Percentiles rank a stretch among this genome's conserved stretches.
These are phyloP conservation scores for Himalopsyche phryganea DNA, from an alignment of 1,140 invertebrate genomes.

Conservation along the genomic window DNA sequence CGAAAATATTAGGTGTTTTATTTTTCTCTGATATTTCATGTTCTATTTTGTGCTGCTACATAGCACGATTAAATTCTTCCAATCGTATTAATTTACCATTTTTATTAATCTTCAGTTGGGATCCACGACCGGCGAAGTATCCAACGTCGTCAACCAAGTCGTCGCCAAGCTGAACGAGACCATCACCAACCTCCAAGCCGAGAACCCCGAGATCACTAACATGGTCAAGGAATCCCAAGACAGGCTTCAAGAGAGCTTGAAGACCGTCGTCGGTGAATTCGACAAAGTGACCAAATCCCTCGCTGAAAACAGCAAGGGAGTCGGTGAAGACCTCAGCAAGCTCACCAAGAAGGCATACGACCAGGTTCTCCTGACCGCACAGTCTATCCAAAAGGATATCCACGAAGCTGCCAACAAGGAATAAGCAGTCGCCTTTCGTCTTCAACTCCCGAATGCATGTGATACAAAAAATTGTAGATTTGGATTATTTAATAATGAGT, in stretches of 20 bases:
- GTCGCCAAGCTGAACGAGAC: slow-evolving; percentile 31
- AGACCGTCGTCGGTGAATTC: slow-evolving; percentile 24
- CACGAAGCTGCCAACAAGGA: slow-evolving; percentile 27
- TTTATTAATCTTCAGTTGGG: slow-evolving; percentile 21
- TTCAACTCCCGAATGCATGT: too few relatives aligned
- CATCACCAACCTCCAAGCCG: slow-evolving; percentile 16
- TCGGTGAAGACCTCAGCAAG: slow-evolving; percentile 25
- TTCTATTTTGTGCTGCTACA: too few relatives aligned
- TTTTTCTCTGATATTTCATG: too few relatives aligned
- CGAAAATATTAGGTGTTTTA: too few relatives aligned
- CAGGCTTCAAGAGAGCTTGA: slow-evolving; percentile 22
- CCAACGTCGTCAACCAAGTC: slow-evolving; percentile 14
- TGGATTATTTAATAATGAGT: too few relatives aligned
- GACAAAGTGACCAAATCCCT: slow-evolving; percentile 25
- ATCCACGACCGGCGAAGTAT: slow-evolving; percentile 16
- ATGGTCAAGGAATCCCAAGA: slow-evolving; percentile 22
- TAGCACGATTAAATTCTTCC: too few relatives aligned
- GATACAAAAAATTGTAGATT: too few relatives aligned
- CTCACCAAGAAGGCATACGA: slow-evolving; percentile 32
- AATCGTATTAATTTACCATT: neutral
- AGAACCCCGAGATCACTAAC: slow-evolving; percentile 21
- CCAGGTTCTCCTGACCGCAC: slow-evolving; percentile 18
- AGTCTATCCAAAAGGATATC: slow-evolving; percentile 21
- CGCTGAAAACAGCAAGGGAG: slow-evolving; percentile 24
- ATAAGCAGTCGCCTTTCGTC: neutral